Conservation (phyloP, 2,113 vertebrate species). For the Triplophysa siluroides region DNA sequence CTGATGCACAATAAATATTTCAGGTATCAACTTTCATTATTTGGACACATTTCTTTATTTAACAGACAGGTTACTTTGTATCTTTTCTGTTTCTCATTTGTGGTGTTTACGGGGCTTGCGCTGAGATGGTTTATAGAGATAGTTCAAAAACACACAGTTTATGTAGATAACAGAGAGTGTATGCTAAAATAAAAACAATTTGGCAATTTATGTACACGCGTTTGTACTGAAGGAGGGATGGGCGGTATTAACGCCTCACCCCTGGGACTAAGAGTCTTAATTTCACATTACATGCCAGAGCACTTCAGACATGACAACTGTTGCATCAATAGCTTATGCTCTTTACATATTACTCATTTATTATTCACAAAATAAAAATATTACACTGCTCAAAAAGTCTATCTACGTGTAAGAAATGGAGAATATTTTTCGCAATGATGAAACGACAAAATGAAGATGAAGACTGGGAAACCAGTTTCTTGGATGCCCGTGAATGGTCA, state of each 20-base stretch:
- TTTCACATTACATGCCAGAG: constrained; percentile 7
- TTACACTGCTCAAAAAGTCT: background rate
- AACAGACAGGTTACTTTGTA: too few species aligned
- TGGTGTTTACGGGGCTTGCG: too few species aligned
- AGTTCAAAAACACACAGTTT: background rate
- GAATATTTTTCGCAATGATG: constrained; percentile 16
- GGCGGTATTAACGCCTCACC: constrained; percentile 22
- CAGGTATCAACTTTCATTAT: too few species aligned
- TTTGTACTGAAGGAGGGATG: constrained; percentile 5
- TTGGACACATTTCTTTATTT: too few species aligned
- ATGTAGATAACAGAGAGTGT: background rate
- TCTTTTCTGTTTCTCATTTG: too few species aligned
- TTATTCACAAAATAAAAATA: background rate
- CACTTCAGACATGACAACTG: background rate
- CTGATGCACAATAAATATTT: too few species aligned
- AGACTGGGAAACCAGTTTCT: background rate
- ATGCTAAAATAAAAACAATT: background rate
- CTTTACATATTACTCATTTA: background rate
- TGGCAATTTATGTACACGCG: background rate
- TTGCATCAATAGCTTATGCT: too few species aligned
- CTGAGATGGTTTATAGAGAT: too few species aligned
- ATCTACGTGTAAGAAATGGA: constrained; percentile 15
- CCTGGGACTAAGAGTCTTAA: background rate
- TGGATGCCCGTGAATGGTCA: background rate
- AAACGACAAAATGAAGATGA: constrained; percentile 28